Conservation (phyloP, 2,888 invertebrate genomes). For the Ectemnius continuus region DNA sequence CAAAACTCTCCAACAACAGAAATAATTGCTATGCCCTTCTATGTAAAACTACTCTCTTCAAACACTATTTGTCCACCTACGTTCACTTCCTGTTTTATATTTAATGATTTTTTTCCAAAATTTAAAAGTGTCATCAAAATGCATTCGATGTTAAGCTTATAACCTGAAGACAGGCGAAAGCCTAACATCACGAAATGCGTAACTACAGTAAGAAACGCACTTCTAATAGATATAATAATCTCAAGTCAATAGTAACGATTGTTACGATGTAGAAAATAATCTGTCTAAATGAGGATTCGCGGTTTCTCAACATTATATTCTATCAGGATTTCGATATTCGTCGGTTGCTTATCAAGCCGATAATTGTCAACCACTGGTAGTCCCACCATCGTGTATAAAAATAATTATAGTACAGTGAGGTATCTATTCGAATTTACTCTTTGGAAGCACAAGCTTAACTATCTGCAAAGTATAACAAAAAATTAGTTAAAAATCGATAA, state of each 20-base stretch:
- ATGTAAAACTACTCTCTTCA: constrained; percentile 3
- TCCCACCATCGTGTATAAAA: constrained; percentile 38
- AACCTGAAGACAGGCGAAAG: too few relatives aligned
- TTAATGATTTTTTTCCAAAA: neutral
- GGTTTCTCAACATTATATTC: neutral
- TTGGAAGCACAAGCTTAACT: constrained; percentile 13
- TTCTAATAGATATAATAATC: too few relatives aligned
- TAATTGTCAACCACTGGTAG: constrained; percentile 24
- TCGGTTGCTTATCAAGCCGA: neutral
- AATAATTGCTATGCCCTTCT: neutral
- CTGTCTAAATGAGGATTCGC: constrained; percentile 19
- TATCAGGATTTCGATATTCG: neutral
- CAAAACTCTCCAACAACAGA: neutral
- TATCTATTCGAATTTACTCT: neutral
- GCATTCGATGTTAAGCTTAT: constrained; percentile 1
- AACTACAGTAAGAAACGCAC: constrained; percentile 9
- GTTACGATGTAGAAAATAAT: too few relatives aligned
- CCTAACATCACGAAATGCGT: neutral
- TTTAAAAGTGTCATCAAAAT: neutral
- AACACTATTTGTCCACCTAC: constrained; percentile 10
- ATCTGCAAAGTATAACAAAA: constrained; percentile 23
- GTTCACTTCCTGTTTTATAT: neutral
- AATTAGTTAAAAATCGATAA: neutral
- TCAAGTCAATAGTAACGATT: too few relatives aligned
- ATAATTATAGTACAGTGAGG: constrained; percentile 28